A percentile compares a stretch with the other conserved stretches of the same genome.
Evolutionary conservation across 2,888 invertebrate genomes (phyloP).

Genomic region (Drosophila kanekoi): DNA sequence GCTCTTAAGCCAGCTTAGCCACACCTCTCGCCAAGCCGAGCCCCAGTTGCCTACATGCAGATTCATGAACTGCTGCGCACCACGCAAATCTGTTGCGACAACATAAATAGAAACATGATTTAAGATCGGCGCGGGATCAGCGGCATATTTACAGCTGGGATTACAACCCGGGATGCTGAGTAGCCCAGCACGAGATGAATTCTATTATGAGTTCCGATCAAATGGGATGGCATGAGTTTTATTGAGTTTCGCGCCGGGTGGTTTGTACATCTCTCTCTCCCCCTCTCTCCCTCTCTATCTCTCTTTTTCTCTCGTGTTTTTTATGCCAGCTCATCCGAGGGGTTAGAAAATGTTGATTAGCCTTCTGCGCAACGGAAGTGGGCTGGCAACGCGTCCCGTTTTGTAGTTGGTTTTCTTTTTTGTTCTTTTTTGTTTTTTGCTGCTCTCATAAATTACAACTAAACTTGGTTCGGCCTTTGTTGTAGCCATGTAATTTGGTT

Average conservation of each 20-base stretch:
- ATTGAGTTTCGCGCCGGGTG: conserved; percentile 63
- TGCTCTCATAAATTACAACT: conserved; percentile 68
- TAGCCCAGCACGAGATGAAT: conserved; percentile 40
- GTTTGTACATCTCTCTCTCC: conserved; percentile 28
- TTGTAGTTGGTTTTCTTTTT: conserved; percentile 41
- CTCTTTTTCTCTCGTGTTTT: conserved; percentile 19
- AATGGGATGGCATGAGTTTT: conserved; percentile 24
- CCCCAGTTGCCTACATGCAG: conserved; percentile 26
- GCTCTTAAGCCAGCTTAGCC: conserved; percentile 71
- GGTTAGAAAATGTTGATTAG: conserved; percentile 74
- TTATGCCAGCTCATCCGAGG: conserved; percentile 38
- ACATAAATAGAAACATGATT: conserved; percentile 84
- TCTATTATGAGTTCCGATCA: neutral
- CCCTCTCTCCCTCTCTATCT: too few relatives aligned
- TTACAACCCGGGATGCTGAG: conserved; percentile 70
- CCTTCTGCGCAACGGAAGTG: conserved; percentile 81
- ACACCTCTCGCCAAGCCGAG: conserved; percentile 63
- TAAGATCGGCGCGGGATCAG: conserved; percentile 82
- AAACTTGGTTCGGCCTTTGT: conserved; percentile 67
- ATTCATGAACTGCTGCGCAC: conserved; percentile 29
- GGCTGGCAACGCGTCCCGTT: conserved; percentile 58
- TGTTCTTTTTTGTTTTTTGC: conserved; percentile 36
- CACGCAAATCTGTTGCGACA: conserved; percentile 83
- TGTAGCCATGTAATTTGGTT: conserved; percentile 75
- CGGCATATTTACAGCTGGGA: conserved; percentile 83